These are phyloP conservation scores for Caenorhabditis latens DNA, from an alignment of 1,140 invertebrate genomes.

Conservation along the genomic window DNA sequence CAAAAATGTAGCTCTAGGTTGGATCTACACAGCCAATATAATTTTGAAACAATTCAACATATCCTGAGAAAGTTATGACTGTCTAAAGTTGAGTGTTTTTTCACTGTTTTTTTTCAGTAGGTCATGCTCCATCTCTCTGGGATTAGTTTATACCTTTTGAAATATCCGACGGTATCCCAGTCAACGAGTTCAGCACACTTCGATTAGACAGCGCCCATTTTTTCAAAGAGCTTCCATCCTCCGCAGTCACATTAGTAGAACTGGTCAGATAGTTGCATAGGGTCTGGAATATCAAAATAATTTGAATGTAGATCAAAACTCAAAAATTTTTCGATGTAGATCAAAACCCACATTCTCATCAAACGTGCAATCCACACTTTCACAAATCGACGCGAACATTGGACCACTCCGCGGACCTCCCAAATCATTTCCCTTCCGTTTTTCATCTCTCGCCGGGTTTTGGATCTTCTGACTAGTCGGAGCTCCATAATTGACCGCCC, in stretches of 20 bases:
- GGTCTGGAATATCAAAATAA: constrained; percentile 15
- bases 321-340: background rate
- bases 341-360: constrained; percentile 60
- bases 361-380: constrained; percentile 65
- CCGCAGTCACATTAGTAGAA: constrained; percentile 34
- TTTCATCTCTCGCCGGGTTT: constrained; percentile 32
- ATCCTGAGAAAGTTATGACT: no score
- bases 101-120: no score
- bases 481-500: constrained; percentile 51
- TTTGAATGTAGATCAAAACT: no score
- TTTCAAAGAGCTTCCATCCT: constrained; percentile 22
- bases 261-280: constrained; percentile 66
- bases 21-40: no score
- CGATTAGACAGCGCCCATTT: constrained; percentile 55
- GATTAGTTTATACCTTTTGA: constrained; percentile 58
- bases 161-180: constrained; percentile 65
- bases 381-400: constrained; percentile 58
- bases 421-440: constrained; percentile 47
- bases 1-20: no score
- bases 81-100: no score
- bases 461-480: constrained; percentile 29
- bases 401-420: constrained; percentile 53
- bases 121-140: no score
- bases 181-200: constrained; percentile 65
- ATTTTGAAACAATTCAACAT: no score